Percentiles rank a stretch among this genome's conserved stretches.
Conservation (phyloP, 2,797 vertebrate species). For the Enteromius paludinosus region DNA sequence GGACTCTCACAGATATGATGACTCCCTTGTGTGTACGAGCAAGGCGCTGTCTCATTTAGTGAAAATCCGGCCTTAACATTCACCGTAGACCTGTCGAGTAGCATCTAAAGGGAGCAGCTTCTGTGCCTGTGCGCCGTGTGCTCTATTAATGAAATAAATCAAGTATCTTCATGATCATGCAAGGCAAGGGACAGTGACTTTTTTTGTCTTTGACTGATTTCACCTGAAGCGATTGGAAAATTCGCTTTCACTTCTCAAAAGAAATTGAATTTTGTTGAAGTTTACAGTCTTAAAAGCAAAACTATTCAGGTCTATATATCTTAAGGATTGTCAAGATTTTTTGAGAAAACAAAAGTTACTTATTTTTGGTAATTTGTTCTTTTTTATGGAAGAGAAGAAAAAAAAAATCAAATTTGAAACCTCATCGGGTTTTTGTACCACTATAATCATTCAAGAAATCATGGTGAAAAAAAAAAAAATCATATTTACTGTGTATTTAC, state of each 20-base stretch:
- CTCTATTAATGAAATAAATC: constrained; percentile 22
- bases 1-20: background rate
- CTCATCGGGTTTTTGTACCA: constrained; percentile 83
- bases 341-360: constrained; percentile 79
- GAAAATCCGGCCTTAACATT: constrained; percentile 61
- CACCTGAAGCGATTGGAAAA: constrained; percentile 56
- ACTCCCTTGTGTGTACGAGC: constrained; percentile 21
- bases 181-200: constrained; percentile 60
- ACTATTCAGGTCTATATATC: constrained; percentile 85
- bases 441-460: constrained; percentile 80
- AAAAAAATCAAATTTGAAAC: constrained; percentile 76
- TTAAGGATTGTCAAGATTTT: constrained; percentile 82
- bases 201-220: constrained; percentile 52
- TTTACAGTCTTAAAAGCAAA: constrained; percentile 82
- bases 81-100: constrained; percentile 41
- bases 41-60: constrained; percentile 49
- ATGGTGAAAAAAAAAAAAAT: constrained; percentile 69
- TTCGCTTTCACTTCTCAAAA: constrained; percentile 59
- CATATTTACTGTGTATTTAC: constrained; percentile 83
- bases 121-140: constrained; percentile 21
- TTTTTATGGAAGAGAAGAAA: constrained; percentile 74
- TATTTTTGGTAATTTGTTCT: constrained; percentile 85
- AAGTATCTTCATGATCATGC: constrained; percentile 41
- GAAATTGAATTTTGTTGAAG: constrained; percentile 65
- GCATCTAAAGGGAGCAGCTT: constrained; percentile 50